Evolutionary conservation across 2,113 vertebrate species (phyloP), one percentile per base, ranked within the genome.

Genomic region (Leptobrachium ailaonicum): DNA sequence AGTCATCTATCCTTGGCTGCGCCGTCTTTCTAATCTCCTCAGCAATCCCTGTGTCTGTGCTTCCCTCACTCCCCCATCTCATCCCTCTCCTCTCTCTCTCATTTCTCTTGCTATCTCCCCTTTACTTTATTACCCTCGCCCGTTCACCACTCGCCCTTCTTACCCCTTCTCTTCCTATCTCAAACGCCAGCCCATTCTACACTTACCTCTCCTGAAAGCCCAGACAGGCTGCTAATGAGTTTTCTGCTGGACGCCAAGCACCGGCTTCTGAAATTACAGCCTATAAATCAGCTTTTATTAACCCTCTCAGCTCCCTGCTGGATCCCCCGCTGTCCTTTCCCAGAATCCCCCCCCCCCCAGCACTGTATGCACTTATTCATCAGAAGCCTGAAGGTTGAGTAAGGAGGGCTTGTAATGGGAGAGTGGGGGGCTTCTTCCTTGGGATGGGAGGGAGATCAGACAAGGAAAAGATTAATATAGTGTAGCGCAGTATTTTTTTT

Each of bases 201-300:
- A 12, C 13, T 60, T 14, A 60, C 56, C 56, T 60, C 56, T 60
- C 2, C 56, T 14, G 44, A 71, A 71, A n/a, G 44, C 6, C n/a
- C 69, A 53, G n/a, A 50, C 45, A 50, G n/a, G 44, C 69, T 71
- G 20, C 69, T 47, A 71, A 76, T 68, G 64, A 75, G 73, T 64
- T 45, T 71, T 50, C 47, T 71, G 13, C 50, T 4, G 69, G 44
- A n/a, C 6, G 14, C n/a, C 69, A 41, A 64, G 41, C 41, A 41
- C 20, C 45, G 7, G 45, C 63, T 67, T 44, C 20, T 56, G 63
- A 66, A 75, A 66, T 75, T 53, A 41, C 62, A 50, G 44, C 44
- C 45, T 40, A 66, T 67, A 76, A 76, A 66, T 76, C 74, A 64
- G 42, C 45, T 11, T 76, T 76, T 75, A 43, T 75, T 76, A 76